Evolutionary conservation across 2,888 invertebrate species (phyloP), one percentile per base, ranked within the genome.

Genomic region (Scaeva pyrastri): DNA sequence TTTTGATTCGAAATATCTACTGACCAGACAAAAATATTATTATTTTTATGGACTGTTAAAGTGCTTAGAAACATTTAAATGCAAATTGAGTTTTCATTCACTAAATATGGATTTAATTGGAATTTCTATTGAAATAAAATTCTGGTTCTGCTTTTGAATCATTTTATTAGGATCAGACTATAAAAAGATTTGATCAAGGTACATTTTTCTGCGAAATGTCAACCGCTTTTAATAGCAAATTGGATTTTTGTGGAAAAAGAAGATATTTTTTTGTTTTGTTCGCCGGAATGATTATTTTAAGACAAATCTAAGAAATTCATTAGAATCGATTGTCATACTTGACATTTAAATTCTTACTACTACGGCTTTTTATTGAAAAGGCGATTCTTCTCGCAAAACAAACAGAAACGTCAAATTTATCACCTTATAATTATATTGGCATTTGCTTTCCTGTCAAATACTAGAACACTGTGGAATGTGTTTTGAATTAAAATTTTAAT

Each of bases 41-140:
- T n/a, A n/a, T n/a, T n/a, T n/a, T 50, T 31, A 55, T 74, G 21
- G 26, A 19, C 26, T 62, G 23, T 5, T 39, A 21, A 19, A 11
- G 48, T 5, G 14, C 4, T 41, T 41, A 41, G 12, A 36, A 58
- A 48, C 6, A 19, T 74, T 50, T 19, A 8, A 62, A 64, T 62
- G 52, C 52, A 64, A 74, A 74, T 74, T 64, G n/a, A 55, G 19
- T 39, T 45, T 3, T 14, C 23, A 10, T 39, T 31, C 39, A 52
- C 60, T 26, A 11, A 4, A 50, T 52, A 26, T 26, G 16, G 7
- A 14, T 43, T 64, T 52, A 12, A 6, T 16, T 62, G 14, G 52
- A 74, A 52, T 41, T 62, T 52, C 26, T 19, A 43, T 74, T n/a
- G 8, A 26, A n/a, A 26, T 12, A 26, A 52, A 4, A 10, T 8